Base-by-base conservation (phyloP, 2,113 vertebrate genomes). In the Ptyas mucosa region DNA sequence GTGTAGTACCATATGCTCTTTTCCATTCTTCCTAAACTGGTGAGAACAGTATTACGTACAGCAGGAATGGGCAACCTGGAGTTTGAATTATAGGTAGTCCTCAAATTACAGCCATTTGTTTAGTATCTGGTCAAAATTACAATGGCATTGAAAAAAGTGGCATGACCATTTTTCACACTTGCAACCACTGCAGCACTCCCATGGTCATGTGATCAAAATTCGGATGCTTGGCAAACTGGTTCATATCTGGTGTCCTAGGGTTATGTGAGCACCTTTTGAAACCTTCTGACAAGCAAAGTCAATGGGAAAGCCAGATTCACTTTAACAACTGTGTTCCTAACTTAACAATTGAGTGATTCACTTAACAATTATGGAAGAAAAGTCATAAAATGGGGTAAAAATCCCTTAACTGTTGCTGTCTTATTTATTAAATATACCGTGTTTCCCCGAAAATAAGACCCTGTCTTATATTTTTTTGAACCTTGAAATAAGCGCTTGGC, bases 21-120 rank as follows among this genome's bases (percentile, higher is more conserved):
- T 57, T 94, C 23, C 14, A 26, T 64, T 92, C 89, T 90, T 92
- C 34, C 94, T 11, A n/a, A 53, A 26, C 21, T 89, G 39, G 18
- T 11, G 24, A 53, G 21, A 15, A 5, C 58, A 54, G 4, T 24
- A 43, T 2, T 18, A 49, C 24, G 6, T 39, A 39, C 20, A 92
- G 0, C 69, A 52, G 21, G 7, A 81, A 81, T 21, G 34, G n/a
- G 34, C 69, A 75, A 75, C n/a, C 69, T 81, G 34, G n/a, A 9
- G 69, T 39, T 20, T 39, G 7, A 81, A 81, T 81, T 81, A 81
- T n/a, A n/a, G 29, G 64, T n/a, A 69, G 29, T 69, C 61, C 12
- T 69, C 61, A 15, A 69, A 12, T 69, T 69, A n/a, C 12, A 69
- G 14, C 64, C 64, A 34, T 69, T 69, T 69, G 29, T 69, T 69